phyloP scores from a whole-genome alignment of 2,888 invertebrate genomes.

The Orthonevra nobilis region DNA sequence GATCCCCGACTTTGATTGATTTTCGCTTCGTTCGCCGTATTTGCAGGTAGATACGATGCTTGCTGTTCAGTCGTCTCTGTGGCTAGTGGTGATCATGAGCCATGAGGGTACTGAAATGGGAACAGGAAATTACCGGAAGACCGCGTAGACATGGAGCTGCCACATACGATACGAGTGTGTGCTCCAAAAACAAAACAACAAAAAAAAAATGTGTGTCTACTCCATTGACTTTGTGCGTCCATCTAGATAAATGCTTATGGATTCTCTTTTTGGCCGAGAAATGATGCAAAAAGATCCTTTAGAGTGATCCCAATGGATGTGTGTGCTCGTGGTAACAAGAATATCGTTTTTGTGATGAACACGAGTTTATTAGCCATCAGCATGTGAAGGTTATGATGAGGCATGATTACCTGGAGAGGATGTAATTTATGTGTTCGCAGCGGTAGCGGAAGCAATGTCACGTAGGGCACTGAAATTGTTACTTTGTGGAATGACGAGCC shows the following conservation, averaged over 20 bases:
- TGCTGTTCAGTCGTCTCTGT: constrained; percentile 32
- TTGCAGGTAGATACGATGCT: not conserved
- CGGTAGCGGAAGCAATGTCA: constrained; percentile 64
- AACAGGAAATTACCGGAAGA: constrained; percentile 70
- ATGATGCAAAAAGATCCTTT: constrained; percentile 12
- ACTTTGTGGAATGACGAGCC: constrained; percentile 36
- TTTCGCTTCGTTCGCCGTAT: constrained; percentile 32
- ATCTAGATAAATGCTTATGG: constrained; percentile 48
- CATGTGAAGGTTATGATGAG: constrained; percentile 63
- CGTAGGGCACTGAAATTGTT: constrained; percentile 55
- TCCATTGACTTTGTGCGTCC: constrained; percentile 46
- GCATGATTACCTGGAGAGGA: constrained; percentile 52
- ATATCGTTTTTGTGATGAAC: constrained; percentile 61
- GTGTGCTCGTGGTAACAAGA: constrained; percentile 58
- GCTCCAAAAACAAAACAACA: too few relatives aligned
- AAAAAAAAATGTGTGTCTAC: too few relatives aligned
- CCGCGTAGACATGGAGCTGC: constrained; percentile 30
- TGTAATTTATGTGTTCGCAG: constrained; percentile 26
- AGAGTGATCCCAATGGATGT: constrained; percentile 38
- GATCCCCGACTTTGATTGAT: constrained; percentile 64
- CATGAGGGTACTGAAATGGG: constrained; percentile 31
- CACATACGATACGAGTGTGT: constrained; percentile 27
- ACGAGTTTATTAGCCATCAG: constrained; percentile 57
- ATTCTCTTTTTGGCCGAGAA: constrained; percentile 35
- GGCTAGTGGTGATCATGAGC: constrained; percentile 39